Evolutionary conservation across 1,140 invertebrate species (phyloP).

Genomic region (Drosophila trapezifrons): DNA sequence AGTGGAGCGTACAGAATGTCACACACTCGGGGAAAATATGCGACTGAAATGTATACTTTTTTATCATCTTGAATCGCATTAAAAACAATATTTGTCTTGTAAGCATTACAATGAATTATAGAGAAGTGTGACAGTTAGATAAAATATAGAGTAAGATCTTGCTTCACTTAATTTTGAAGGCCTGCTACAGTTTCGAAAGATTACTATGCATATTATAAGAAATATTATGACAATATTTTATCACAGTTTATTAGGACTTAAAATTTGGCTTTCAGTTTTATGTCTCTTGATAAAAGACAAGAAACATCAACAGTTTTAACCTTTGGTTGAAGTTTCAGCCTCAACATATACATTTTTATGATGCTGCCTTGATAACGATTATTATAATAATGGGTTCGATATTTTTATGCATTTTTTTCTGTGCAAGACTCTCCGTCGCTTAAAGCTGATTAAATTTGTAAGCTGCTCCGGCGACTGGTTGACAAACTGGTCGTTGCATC

Average conservation of each 20-base stretch:
- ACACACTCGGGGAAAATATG: slow-evolving; percentile 17
- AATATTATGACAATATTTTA: no score
- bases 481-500: slow-evolving; percentile 70
- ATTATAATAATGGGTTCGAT: not conserved
- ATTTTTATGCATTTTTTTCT: slow-evolving; percentile 15
- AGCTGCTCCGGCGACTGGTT: slow-evolving; percentile 64
- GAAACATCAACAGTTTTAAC: no score
- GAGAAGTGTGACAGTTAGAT: not conserved
- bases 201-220: not conserved
- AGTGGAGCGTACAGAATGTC: slow-evolving; percentile 57
- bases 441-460: slow-evolving; percentile 81
- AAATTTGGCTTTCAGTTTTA: not conserved
- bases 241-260: not conserved
- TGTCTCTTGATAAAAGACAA: no score
- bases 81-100: not conserved
- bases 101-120: not conserved
- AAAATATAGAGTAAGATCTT: not conserved
- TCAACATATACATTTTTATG: not conserved
- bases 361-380: not conserved
- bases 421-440: slow-evolving; percentile 31
- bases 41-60: not conserved
- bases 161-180: not conserved
- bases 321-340: not conserved
- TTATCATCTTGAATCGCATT: not conserved
- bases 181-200: not conserved